A percentile compares a stretch with the other conserved stretches of the same genome.
Conservation (phyloP, 2,888 invertebrate genomes). For the Trachelus troglodyta region DNA sequence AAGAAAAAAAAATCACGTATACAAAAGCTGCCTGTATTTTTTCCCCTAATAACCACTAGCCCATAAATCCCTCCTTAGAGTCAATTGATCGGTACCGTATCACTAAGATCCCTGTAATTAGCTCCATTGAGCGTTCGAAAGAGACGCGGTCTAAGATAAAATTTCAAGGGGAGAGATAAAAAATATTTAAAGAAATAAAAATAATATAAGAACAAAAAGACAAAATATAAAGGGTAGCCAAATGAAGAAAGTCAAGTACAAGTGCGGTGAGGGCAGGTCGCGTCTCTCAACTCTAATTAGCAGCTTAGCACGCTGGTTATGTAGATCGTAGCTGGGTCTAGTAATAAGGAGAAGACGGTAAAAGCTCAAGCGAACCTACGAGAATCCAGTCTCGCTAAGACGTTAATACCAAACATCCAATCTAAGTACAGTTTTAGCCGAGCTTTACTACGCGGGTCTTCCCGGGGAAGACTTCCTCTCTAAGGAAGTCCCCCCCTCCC, state of each 20-base stretch:
- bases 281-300: conserved; percentile 34
- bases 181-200: conserved; percentile 16
- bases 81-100: not conserved
- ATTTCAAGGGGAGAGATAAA: conserved; percentile 10
- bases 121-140: no score
- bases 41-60: no score
- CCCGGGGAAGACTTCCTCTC: not conserved
- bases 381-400: not conserved
- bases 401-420: not conserved
- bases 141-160: not conserved
- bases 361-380: not conserved
- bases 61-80: no score
- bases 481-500: not conserved
- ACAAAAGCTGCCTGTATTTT: not conserved
- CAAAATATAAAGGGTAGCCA: not conserved
- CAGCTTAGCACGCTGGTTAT: conserved; percentile 3
- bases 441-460: not conserved
- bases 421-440: not conserved
- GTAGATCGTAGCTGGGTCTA: not conserved
- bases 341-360: not conserved
- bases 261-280: conserved; percentile 24
- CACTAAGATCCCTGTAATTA: no score
- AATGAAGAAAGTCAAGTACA: conserved; percentile 16
- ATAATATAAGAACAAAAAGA: conserved; percentile 21
- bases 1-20: not conserved